Base-by-base conservation (phyloP, 1,140 invertebrate genomes). In the Euura saliciscinereae region DNA sequence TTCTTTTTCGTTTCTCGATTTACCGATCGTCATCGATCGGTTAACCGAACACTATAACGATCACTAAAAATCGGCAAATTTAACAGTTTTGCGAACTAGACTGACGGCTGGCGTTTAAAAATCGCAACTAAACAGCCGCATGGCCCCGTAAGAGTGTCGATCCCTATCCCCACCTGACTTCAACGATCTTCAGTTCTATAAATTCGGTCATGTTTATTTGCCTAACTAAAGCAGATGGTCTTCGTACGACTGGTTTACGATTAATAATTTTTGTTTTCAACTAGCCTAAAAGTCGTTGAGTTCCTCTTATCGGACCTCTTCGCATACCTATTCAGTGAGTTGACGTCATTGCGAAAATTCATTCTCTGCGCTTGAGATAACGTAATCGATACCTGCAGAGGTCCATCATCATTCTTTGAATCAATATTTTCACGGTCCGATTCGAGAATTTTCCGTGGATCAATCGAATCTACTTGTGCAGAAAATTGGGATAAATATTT, bases 191-290 rank as follows among this genome's bases (percentile, higher is more conserved):
- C 51, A 42, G 73, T 78, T 76, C 78, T 79, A 79, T 76, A 78
- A 79, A 79, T 79, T 78, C 66, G 65, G 44, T 51, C 28, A 42
- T 78, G 78, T 79, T 79, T 79, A 79, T 79, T 79, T 79, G 6
- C 10, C 43, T 42, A 67, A 42, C 43, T 42, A 67, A 67, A 42
- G 43, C 66, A 67, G 66, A 67, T 67, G 66, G 66, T 44, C 4
- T 8, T 8, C 66, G 28, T 67, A 42, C 66, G 11, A 44, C 43
- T 42, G 66, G 13, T 67, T 67, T 67, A 67, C 66, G 66, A 67
- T 67, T 67, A 67, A 67, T 67, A 67, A 67, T 8, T 67, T 44
- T 67, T 51, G 0, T 67, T 28, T 42, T 28, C 28, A 8, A 8
- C 43, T 67, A 4, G 43, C 43, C 10, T 1, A 64, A 64, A 10